These are phyloP conservation scores for Sarcophaga carnaria DNA, from an alignment of 2,888 invertebrate species.

Conservation along the genomic window DNA sequence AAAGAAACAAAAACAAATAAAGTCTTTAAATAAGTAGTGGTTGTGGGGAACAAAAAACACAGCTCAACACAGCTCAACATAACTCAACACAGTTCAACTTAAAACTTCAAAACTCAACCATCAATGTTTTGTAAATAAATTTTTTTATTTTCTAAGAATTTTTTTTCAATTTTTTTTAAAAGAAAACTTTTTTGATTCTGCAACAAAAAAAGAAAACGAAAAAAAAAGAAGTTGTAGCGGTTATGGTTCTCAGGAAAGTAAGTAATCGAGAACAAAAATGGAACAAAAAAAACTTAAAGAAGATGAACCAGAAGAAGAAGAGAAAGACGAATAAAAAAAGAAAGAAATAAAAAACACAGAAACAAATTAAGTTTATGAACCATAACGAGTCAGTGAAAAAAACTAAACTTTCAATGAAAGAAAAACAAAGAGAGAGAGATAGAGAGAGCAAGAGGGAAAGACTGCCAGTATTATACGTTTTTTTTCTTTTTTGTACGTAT, in stretches of 20 bases:
- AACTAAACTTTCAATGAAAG: neutral
- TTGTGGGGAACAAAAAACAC: slow-evolving; percentile 14
- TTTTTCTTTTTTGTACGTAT: neutral
- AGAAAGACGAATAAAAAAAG: too few relatives aligned
- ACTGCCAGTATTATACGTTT: neutral
- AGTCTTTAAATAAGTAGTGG: slow-evolving; percentile 11
- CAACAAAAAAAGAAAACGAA: neutral
- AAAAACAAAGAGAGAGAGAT: too few relatives aligned
- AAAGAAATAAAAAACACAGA: neutral
- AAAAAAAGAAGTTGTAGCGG: neutral
- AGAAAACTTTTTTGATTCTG: slow-evolving; percentile 22
- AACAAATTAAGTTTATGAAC: slow-evolving; percentile 58
- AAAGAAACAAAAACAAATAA: slow-evolving; percentile 5
- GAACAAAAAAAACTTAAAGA: neutral
- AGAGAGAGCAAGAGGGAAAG: neutral
- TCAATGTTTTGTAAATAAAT: slow-evolving; percentile 54
- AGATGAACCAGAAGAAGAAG: neutral
- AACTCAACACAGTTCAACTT: neutral
- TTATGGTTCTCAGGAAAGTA: neutral
- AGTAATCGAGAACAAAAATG: neutral
- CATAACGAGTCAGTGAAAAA: slow-evolving; percentile 49
- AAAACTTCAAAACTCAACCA: slow-evolving; percentile 25
- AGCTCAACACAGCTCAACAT: neutral
- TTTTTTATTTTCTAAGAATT: neutral
- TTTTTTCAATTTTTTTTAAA: neutral